Evolutionary conservation across 92 coral and sea anemone species (phyloP).

Genomic region (Scolanthus callimorphus): DNA sequence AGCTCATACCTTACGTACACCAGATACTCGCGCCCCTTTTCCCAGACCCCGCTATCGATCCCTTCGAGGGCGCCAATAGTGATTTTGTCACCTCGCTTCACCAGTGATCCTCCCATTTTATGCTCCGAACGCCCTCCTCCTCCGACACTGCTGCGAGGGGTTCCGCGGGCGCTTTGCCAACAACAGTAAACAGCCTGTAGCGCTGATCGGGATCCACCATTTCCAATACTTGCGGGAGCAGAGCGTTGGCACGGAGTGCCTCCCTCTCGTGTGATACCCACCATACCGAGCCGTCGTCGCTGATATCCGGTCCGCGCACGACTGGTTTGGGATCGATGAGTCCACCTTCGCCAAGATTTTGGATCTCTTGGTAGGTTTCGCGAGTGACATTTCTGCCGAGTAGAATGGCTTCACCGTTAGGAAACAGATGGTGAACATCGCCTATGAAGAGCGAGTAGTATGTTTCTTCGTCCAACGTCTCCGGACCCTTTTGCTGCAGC

Average conservation of each 20-base stretch:
- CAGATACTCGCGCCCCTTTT: slow-evolving; percentile 1
- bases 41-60: slow-evolving; percentile 22
- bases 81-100: slow-evolving; percentile 16
- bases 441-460: slow-evolving; percentile 3
- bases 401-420: no score
- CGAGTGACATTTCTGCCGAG: background rate
- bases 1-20: slow-evolving; percentile 32
- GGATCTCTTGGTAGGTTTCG: background rate
- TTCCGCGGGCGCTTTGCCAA: slow-evolving; percentile 6
- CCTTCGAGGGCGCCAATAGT: slow-evolving; percentile 26
- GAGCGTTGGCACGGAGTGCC: background rate
- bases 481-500: slow-evolving; percentile 6
- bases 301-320: slow-evolving; percentile 20
- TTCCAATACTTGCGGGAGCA: background rate
- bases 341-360: background rate
- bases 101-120: slow-evolving; percentile 6
- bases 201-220: slow-evolving; percentile 6
- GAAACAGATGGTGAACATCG: background rate
- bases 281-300: slow-evolving; percentile 16
- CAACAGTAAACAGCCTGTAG: slow-evolving; percentile 11
- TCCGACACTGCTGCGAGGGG: slow-evolving; percentile 25
- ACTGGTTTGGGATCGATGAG: background rate
- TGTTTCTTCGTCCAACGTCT: background rate
- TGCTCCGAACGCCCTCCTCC: slow-evolving; percentile 20
- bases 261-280: slow-evolving; percentile 23